A percentile compares a stretch with the other conserved stretches of the same genome.
Evolutionary conservation across 2,113 vertebrate species (phyloP).

Genomic region (Scytalopus superciliaris): DNA sequence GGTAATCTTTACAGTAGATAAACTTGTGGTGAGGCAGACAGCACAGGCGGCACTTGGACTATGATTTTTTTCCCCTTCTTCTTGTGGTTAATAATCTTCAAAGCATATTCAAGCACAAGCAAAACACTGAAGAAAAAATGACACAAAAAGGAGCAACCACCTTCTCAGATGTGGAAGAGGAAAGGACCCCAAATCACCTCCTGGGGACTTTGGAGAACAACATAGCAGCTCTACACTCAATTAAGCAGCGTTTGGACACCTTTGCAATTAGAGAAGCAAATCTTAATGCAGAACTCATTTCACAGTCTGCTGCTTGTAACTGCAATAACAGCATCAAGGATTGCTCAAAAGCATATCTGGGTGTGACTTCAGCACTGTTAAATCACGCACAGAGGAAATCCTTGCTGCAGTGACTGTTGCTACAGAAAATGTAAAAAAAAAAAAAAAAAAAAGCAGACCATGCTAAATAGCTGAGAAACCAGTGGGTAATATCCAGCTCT

Average conservation of each 20-base stretch:
- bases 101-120: neutral
- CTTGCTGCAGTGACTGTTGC: neutral
- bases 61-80: neutral
- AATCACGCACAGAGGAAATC: neutral
- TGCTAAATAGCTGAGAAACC: neutral
- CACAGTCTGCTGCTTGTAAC: neutral
- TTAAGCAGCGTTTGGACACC: neutral
- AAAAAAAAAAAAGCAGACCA: neutral
- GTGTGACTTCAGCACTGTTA: neutral
- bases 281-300: neutral
- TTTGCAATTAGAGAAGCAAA: neutral
- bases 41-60: neutral
- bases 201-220: neutral
- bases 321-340: neutral
- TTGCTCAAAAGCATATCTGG: neutral
- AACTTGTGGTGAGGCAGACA: neutral
- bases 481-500: neutral
- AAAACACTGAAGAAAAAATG: neutral
- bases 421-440: neutral
- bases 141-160: neutral
- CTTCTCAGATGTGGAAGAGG: neutral
- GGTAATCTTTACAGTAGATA: constrained; percentile 12
- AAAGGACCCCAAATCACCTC: neutral
- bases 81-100: constrained; percentile 1
- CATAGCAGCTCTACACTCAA: neutral